Conservation (phyloP, 1,140 invertebrate genomes). For the Saxidomus purpurata region DNA sequence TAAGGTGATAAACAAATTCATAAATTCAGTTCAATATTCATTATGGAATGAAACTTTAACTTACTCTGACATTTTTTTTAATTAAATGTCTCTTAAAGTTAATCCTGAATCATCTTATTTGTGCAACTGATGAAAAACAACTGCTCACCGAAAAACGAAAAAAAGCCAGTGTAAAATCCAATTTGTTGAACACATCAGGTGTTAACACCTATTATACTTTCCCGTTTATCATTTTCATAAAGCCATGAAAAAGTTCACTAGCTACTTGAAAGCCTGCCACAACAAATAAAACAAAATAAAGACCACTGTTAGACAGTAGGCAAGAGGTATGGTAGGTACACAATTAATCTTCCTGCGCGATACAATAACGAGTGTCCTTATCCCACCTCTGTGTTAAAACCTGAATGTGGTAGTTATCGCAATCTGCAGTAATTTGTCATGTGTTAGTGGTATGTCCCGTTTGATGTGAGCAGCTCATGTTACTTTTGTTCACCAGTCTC, state of each 20-base stretch:
- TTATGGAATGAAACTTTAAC: background rate
- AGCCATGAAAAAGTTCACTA: slow-evolving; percentile 31
- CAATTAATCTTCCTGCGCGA: background rate
- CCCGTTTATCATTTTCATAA: slow-evolving; percentile 6
- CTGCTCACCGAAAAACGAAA: slow-evolving; percentile 1
- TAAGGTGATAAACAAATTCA: background rate
- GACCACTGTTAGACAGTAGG: background rate
- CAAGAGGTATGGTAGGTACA: background rate
- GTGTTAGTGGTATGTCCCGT: slow-evolving; percentile 10
- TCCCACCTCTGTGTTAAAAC: slow-evolving; percentile 27
- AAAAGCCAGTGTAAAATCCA: background rate
- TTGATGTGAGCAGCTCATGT: slow-evolving; percentile 1
- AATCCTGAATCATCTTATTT: background rate
- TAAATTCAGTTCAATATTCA: background rate
- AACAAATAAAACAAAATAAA: slow-evolving; percentile 33
- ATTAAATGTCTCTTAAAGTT: no score
- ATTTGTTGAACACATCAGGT: slow-evolving; percentile 5
- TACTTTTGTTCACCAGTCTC: background rate
- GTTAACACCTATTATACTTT: background rate
- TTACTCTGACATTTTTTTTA: background rate
- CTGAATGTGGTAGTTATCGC: slow-evolving; percentile 30
- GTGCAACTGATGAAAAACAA: no score
- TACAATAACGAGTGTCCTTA: slow-evolving; percentile 25
- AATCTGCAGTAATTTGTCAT: slow-evolving; percentile 36
- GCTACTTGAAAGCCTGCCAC: slow-evolving; percentile 32